Base-by-base conservation (phyloP, 1,140 invertebrate genomes). In the Galendromus occidentalis region DNA sequence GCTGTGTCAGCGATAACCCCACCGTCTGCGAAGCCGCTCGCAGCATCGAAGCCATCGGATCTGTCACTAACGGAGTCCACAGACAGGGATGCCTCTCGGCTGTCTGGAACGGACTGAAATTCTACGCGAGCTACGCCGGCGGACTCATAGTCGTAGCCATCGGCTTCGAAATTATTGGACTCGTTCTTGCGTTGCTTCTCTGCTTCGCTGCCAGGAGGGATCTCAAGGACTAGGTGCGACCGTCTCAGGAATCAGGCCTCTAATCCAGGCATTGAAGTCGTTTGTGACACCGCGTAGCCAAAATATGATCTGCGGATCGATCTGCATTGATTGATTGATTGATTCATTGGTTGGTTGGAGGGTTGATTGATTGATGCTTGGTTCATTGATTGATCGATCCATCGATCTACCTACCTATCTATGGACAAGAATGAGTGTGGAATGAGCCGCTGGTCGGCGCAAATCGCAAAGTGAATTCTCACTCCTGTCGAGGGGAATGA, bases 131-230 rank as follows among this genome's bases (percentile, higher is more conserved):
- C 14, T 33, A 29, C 33, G 51, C 51, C 17, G 51, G 51, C 51
- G 51, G 51, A 17, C 25, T 59, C 2, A 33, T 59, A 14, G 51
- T 22, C 5, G 51, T 22, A 59, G 51, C 51, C 9, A 22, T 59
- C 33, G 51, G 14, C 14, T 33, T 59, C 2, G 25, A 59, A 59
- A 25, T 59, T 22, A 59, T 59, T 59, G 51, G 51, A 14, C 51
- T 59, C 33, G 22, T 59, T 29, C 33, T 59, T 9, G 33, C 51
- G 6, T 9, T 59, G 22, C 51, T 59, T 22, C 51, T 59, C 33
- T 59, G 51, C 51, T 59, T 25, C 33, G 51, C 51, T 18, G 51
- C 51, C 14, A 25, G 51, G 51, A 59, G 51, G 51, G 51, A 59
- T 59, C 51, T 59, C 14, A 59, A 59, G 1, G 51, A 59, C 51